A percentile compares a stretch with the other conserved stretches of the same genome.
These are phyloP conservation scores for Drosophila mercatorum DNA, from an alignment of 2,888 invertebrate species.

Conservation along the genomic window DNA sequence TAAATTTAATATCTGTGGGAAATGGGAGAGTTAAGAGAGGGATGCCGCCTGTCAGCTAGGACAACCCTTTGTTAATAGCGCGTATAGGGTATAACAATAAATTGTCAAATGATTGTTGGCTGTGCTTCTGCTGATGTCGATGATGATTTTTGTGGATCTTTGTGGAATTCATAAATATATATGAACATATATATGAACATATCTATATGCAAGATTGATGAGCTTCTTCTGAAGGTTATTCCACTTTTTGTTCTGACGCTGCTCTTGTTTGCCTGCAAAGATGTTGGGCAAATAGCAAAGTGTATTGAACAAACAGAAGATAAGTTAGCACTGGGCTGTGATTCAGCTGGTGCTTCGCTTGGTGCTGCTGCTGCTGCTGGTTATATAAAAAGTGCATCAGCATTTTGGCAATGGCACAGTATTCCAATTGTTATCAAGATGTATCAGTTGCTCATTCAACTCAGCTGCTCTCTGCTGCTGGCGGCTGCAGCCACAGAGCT, in stretches of 20 bases:
- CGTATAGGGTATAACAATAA: conserved; percentile 4
- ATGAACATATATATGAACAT: conserved; percentile 13
- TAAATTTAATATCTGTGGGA: conserved; percentile 26
- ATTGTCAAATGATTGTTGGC: conserved; percentile 2
- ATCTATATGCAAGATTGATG: conserved; percentile 60
- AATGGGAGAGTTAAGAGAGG: not conserved
- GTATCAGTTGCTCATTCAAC: conserved; percentile 34
- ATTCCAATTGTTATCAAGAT: conserved; percentile 33
- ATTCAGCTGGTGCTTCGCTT: conserved; percentile 28
- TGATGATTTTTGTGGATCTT: not conserved
- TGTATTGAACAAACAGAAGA: conserved; percentile 50
- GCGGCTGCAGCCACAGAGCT: conserved; percentile 30
- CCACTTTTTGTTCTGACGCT: conserved; percentile 50
- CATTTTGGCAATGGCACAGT: conserved; percentile 38
- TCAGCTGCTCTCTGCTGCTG: conserved; percentile 47
- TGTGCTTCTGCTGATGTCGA: not conserved
- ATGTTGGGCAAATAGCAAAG: conserved; percentile 49
- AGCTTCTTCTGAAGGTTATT: conserved; percentile 63
- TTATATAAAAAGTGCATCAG: conserved; percentile 44
- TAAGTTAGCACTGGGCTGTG: conserved; percentile 42
- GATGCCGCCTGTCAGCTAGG: not conserved
- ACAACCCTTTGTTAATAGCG: not conserved
- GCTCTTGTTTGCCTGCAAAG: conserved; percentile 58
- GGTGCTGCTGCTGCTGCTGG: conserved; percentile 22
- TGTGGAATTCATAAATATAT: not conserved